Evolutionary conservation across 2,113 vertebrate genomes (phyloP), one percentile per base, ranked within the genome.

Genomic region (Nansenia antarctica): DNA sequence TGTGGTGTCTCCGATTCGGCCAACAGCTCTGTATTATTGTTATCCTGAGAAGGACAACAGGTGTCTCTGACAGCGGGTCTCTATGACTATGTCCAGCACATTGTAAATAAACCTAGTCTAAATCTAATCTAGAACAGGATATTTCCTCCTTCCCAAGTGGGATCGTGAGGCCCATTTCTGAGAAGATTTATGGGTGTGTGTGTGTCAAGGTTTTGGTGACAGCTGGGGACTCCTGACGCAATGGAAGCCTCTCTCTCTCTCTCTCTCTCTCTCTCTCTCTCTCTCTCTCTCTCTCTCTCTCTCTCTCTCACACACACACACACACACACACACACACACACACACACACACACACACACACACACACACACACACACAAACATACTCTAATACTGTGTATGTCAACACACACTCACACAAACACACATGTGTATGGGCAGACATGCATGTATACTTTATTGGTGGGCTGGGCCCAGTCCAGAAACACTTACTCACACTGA

Each of bases 181-280:
- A 2, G 3, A 2, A 54, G 70, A 69, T 82, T 78, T 73, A 83
- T 54, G 65, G 37, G 55, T 14, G 57, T 0, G 6, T 62, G 67
- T 0, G 4, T 63, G 69, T 72, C 55, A 73, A 65, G 37, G 63
- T 57, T 14, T 52, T 35, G 59, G 59, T 47, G 72, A 80, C 84
- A 80, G 78, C 78, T 74, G 78, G 70, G 67, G 27, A 76, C 78
- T 59, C 54, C 29, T 65, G 67, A 73, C 37, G 34, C 39, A 69
- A 57, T 31, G 39, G 55, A 39, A 45, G 27, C 29, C 29, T 18
- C 15, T 1, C n/a, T n/a, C n/a, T n/a, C n/a, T n/a, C n/a, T n/a
- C n/a, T n/a, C n/a, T n/a, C n/a, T n/a, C n/a, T n/a, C n/a, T n/a
- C n/a, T n/a, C n/a, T n/a, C n/a, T n/a, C n/a, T n/a, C n/a, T n/a